Conservation (phyloP, 2,888 invertebrate species). For the Pterostichus niger region DNA sequence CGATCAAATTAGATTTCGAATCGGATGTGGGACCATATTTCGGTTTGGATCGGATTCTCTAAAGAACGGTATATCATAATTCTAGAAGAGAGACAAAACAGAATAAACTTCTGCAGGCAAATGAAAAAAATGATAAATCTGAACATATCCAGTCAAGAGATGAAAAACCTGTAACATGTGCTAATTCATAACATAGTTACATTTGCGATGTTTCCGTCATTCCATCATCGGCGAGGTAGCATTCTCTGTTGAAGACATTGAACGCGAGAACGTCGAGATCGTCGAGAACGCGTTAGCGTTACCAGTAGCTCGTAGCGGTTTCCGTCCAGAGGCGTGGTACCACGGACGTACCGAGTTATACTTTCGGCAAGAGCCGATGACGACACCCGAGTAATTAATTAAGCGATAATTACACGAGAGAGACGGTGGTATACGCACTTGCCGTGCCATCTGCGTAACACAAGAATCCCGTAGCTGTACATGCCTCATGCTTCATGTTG, state of each 20-base stretch:
- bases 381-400: constrained; percentile 72
- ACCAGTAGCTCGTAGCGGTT: constrained; percentile 52
- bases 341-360: constrained; percentile 53
- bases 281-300: no score
- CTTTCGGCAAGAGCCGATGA: constrained; percentile 67
- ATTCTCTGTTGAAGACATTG: no score
- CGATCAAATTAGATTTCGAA: no score
- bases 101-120: background rate
- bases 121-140: background rate
- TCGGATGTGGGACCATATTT: no score
- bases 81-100: no score
- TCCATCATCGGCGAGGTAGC: background rate
- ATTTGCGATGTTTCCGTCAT: constrained; percentile 3
- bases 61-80: no score
- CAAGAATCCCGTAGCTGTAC: constrained; percentile 25
- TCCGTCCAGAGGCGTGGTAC: constrained; percentile 57
- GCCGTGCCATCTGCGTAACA: constrained; percentile 50
- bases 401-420: constrained; percentile 71
- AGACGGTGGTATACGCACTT: constrained; percentile 67
- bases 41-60: no score
- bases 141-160: background rate
- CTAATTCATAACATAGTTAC: background rate
- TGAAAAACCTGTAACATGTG: background rate
- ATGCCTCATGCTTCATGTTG: background rate
- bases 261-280: no score